phyloP scores from a whole-genome alignment of 2,797 vertebrate species.

The Amblyopsis hoosieri region DNA sequence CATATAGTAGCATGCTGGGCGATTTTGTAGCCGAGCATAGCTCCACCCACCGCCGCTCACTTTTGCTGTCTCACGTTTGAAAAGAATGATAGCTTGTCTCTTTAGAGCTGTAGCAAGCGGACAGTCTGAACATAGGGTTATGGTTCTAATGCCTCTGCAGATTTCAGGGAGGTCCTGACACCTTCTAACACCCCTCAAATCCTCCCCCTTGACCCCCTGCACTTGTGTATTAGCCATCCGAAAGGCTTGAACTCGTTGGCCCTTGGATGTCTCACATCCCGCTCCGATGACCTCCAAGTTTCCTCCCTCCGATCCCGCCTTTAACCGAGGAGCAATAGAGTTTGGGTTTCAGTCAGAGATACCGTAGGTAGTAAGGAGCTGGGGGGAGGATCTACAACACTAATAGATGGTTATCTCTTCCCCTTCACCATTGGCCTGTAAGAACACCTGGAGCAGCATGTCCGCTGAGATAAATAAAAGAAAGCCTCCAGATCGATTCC shows the following conservation, averaged over 20 bases:
- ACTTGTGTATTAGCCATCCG: conserved; percentile 60
- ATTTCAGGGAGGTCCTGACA: conserved; percentile 43
- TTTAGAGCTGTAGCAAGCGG: no score
- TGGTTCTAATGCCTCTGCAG: conserved; percentile 56
- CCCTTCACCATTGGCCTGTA: conserved; percentile 77
- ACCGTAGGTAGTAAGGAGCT: neutral
- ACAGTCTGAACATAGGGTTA: neutral
- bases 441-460: conserved; percentile 80
- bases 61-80: no score
- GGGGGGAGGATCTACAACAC: conserved; percentile 78
- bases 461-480: conserved; percentile 82
- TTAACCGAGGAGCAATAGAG: conserved; percentile 36
- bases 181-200: conserved; percentile 34
- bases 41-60: no score
- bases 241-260: conserved; percentile 63
- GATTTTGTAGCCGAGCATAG: no score
- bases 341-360: conserved; percentile 56
- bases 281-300: conserved; percentile 72
- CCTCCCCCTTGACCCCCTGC: conserved; percentile 32
- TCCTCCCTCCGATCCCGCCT: conserved; percentile 54
- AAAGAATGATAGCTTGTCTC: no score
- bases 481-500: conserved; percentile 78
- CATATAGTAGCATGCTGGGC: no score
- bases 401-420: conserved; percentile 82
- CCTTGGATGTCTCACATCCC: conserved; percentile 48